Conservation (phyloP, 2,888 invertebrate genomes). For the Phymatocera aterrima region DNA sequence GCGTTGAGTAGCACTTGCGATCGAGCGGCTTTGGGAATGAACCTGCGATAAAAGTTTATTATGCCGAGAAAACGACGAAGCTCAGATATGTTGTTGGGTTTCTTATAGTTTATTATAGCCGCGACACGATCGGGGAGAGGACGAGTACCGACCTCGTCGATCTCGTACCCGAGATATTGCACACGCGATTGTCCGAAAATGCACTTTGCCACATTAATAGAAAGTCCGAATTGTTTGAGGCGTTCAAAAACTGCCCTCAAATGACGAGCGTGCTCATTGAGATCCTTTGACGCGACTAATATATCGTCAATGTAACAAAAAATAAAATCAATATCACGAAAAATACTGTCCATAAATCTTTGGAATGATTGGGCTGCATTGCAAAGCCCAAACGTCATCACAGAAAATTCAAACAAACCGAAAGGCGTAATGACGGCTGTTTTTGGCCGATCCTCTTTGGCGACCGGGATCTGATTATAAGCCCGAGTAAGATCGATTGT, state of each 20-base stretch:
- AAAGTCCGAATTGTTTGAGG: background rate
- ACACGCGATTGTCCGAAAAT: slow-evolving; percentile 19
- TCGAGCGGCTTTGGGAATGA: slow-evolving; percentile 49
- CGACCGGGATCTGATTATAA: slow-evolving; percentile 13
- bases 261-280: background rate
- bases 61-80: slow-evolving; percentile 43
- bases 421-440: slow-evolving; percentile 17
- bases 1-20: slow-evolving; percentile 49
- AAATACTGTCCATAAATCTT: background rate
- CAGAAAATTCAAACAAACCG: slow-evolving; percentile 3
- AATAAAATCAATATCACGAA: background rate
- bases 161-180: slow-evolving; percentile 43
- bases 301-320: background rate
- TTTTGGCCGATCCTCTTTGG: background rate
- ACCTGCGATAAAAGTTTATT: slow-evolving; percentile 45
- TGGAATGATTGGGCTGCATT: slow-evolving; percentile 18
- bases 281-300: background rate
- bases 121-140: slow-evolving; percentile 46
- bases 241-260: slow-evolving; percentile 53
- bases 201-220: slow-evolving; percentile 17
- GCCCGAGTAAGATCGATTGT: background rate
- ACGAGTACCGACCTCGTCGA: slow-evolving; percentile 36
- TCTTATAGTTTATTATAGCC: slow-evolving; percentile 47
- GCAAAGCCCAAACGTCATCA: background rate
- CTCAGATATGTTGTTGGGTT: slow-evolving; percentile 44